Evolutionary conservation across 1,140 invertebrate genomes (phyloP).

Genomic region (Drosophila sproati): DNA sequence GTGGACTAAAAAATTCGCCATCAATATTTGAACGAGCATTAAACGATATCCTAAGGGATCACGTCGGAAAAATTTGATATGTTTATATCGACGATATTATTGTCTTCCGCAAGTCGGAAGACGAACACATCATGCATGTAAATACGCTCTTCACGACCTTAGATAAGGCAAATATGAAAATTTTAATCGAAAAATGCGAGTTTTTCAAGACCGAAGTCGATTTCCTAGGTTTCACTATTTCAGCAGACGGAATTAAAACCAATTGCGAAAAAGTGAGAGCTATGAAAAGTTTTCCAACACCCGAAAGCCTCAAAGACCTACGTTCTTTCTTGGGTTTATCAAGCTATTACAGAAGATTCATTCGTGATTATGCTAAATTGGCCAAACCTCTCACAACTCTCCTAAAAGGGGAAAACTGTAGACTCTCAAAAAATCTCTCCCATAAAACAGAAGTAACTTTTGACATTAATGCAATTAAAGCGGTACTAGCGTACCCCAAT

Average conservation of each 20-base stretch:
- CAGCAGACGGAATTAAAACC: background rate
- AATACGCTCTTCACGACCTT: background rate
- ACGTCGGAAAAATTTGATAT: too few species aligned
- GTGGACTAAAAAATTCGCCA: background rate
- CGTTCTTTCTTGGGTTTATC: background rate
- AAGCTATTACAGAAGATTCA: conserved; percentile 3
- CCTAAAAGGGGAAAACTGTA: too few species aligned
- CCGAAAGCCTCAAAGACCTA: background rate
- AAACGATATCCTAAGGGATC: too few species aligned
- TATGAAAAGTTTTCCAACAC: background rate
- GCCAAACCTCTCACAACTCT: background rate
- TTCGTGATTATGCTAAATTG: background rate
- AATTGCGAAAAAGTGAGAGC: background rate
- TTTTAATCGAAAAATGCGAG: background rate
- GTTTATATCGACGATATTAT: background rate
- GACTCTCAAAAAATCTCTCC: background rate
- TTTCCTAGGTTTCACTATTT: conserved; percentile 7
- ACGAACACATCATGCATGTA: background rate
- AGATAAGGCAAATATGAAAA: background rate
- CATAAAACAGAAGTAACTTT: background rate
- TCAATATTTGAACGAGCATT: background rate
- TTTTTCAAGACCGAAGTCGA: background rate
- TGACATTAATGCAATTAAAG: background rate
- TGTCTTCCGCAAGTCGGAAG: background rate
- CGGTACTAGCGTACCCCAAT: background rate